Base-by-base conservation (phyloP, 2,797 vertebrate species). In the Thaleichthys pacificus region DNA sequence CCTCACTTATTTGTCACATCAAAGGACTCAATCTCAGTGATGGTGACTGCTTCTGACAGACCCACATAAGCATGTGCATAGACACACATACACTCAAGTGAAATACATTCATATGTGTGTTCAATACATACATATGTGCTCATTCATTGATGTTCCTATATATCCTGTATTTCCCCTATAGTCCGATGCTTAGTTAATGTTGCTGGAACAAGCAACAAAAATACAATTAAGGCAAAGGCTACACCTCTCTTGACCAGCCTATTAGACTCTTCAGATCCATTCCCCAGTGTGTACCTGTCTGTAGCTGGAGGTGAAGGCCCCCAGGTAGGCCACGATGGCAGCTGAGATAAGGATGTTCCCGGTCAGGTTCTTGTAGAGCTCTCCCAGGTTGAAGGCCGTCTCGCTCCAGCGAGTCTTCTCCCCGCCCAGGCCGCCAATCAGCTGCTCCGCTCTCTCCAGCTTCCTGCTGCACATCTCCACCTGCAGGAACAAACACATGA, bases 381-480 rank as follows among this genome's bases (percentile, higher is more conserved):
- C 84, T 61, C 94, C 95, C 0, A 97, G 91, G 65, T 86, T 82
- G 81, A 91, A 68, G 15, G 96, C 94, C 24, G 91, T 92, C 66
- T 93, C 91, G 42, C 91, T 94, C 95, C 96, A 97, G 11, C 89
- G 92, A 0, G 90, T 95, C 85, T 96, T 97, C 86, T 97, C 96
- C 19, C 95, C 96, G n/a, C 95, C 94, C 76, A 97, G 89, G 51
- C 95, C 95, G 77, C 94, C 95, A 47, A 96, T 95, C 87, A 97
- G 80, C 85, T 97, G 93, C 86, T 96, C 92, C 0, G 95, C 95
- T 67, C 92, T 71, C 65, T 95, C 89, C 30, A 96, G 84, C 78
- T 97, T 97, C 88, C 94, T 96, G 83, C 93, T 95, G 89, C 96
- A 96, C 86, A 95, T 73, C 54, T 95, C 93, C 86, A 96, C 91